Base-by-base conservation (phyloP, 2,888 invertebrate species). In the Fissipunctia ypsillon region DNA sequence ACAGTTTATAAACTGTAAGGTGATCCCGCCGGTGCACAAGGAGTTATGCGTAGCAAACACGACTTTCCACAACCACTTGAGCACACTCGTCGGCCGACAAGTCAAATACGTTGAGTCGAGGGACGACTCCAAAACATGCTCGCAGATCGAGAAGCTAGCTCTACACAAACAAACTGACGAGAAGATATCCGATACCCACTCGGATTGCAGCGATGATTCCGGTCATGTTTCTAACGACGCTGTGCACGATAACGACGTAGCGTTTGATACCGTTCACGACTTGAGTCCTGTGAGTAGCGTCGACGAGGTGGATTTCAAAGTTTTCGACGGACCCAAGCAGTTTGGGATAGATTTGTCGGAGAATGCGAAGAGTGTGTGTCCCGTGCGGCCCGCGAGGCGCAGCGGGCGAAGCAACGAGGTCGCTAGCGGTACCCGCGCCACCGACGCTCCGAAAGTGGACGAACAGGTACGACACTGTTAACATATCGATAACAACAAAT, bases 201-300 rank as follows among this genome's bases (percentile, higher is more conserved):
- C 97, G 10, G 97, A 97, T 88, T 98, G 98, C 88, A 98, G 98
- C 74, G 98, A 98, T 88, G 98, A 98, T 94, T 98, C 98, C 73
- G 98, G 98, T 77, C 98, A 98, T 93, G 98, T 98, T 85, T 98
- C 98, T 66, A 98, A 98, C 89, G 98, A 98, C 90, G 98, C 98
- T 76, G 98, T 98, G 67, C 98, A 98, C 90, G 98, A 98, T 91
- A 97, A 97, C 88, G 97, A 97, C 78, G 90, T 89, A 14, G 88
- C 91, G 31, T 95, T 94, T 84, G 95, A 95, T 86, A 93, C 91
- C 85, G 91, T 92, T 69, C 91, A 91, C 83, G 94, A 94, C 71
- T 78, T 93, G 70, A 93, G 92, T 74, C 91, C 94, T 3, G 88
- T 90, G 54, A 88, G 85, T 70, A 86, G 89, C 67, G 90, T 91